Base-by-base conservation (phyloP, 2,888 invertebrate genomes). In the Lasioglossum malachurum region DNA sequence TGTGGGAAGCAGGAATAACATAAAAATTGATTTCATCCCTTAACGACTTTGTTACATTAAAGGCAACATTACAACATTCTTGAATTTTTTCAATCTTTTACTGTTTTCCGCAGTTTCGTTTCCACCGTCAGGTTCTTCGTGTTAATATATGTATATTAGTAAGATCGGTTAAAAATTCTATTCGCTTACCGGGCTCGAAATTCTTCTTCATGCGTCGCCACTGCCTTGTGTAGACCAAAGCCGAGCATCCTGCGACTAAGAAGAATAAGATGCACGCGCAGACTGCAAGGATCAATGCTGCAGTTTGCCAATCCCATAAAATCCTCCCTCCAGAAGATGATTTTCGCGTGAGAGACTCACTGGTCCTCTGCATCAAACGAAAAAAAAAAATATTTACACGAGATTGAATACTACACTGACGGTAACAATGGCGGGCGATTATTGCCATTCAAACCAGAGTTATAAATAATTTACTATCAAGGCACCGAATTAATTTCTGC, bases 191-290 rank as follows among this genome's bases (percentile, higher is more conserved):
- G 96, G 97, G 97, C 94, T 97, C 97, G 92, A 98, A 97, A 93
- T 97, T 97, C 93, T 96, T 97, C 95, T 98, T 98, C 94, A 98
- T 96, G 93, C 97, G 96, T 94, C 97, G 97, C 98, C 98, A 98
- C 95, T 98, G 98, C 93, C 97, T 97, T 92, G 97, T 97, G 94
- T 98, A 98, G 93, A 98, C 97, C 92, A 98, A 95, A 91, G 97
- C 97, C 94, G 98, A 97, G 93, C 97, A 96, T 91, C 97, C 97
- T 94, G 98, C 97, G 89, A 97, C 97, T 92, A 97, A 96, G 96
- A 98, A 98, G 96, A 98, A 98, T 94, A 98, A 96, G 84, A 98
- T 96, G 96, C 98, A 98, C 88, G 97, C 97, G 94, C 97, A 96
- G 60, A 97, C 97, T 75, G 98, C 98, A 90, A 97, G 95, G 86